Evolutionary conservation across 2,113 vertebrate species (phyloP).

Genomic region (Prochilodus magdalenae): DNA sequence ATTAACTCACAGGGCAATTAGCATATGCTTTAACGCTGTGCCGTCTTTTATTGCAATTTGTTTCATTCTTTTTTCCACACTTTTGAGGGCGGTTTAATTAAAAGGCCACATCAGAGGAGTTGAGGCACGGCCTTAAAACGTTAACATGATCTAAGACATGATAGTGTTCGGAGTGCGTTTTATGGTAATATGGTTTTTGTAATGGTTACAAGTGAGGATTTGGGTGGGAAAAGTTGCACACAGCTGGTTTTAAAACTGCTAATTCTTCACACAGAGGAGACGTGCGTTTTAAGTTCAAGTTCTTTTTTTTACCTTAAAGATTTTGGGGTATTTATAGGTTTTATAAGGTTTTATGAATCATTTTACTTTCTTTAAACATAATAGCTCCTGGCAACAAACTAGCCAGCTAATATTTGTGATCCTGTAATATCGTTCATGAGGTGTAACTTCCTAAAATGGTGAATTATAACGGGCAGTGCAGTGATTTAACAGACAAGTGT

Average conservation of each 20-base stretch:
- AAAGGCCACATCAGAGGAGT: neutral
- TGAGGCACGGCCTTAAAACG: constrained; percentile 12
- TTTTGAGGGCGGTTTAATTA: constrained; percentile 50
- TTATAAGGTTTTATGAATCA: neutral
- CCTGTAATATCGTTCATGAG: too few relatives aligned
- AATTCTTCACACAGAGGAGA: neutral
- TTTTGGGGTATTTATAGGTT: neutral
- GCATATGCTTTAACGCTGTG: constrained; percentile 41
- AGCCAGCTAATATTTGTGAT: too few relatives aligned
- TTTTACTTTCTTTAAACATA: neutral
- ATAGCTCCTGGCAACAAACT: neutral
- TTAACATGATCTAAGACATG: constrained; percentile 12
- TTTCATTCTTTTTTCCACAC: constrained; percentile 47
- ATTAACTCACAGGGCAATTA: constrained; percentile 51
- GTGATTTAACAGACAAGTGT: too few relatives aligned
- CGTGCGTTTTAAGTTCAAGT: neutral
- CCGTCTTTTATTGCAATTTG: constrained; percentile 38
- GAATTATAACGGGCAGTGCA: too few relatives aligned
- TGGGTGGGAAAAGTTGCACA: constrained; percentile 6
- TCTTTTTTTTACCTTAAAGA: neutral
- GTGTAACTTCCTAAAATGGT: too few relatives aligned
- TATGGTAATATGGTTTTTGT: constrained; percentile 23
- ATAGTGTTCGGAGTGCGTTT: constrained; percentile 25
- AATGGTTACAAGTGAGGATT: neutral
- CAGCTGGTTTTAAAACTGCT: neutral